Conservation (phyloP, 1,140 invertebrate species). For the Lordiphosa collinella region DNA sequence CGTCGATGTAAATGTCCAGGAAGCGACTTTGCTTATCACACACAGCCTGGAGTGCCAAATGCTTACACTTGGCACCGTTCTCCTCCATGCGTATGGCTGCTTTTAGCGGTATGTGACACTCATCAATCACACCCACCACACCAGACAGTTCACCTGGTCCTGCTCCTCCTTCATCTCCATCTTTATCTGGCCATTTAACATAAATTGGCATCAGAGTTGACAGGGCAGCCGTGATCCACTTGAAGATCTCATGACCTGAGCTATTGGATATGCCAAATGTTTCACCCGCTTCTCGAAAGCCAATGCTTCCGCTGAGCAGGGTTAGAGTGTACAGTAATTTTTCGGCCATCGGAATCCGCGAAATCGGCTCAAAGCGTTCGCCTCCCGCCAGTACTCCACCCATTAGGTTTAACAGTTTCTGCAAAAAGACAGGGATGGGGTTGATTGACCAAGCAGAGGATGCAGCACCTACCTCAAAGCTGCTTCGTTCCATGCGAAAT, state of each 20-base stretch:
- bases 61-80: not conserved
- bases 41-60: conserved; percentile 25
- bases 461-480: conserved; percentile 21
- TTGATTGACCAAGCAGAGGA: no score
- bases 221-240: conserved; percentile 28
- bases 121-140: conserved; percentile 37
- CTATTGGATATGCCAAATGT: conserved; percentile 37
- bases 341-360: conserved; percentile 15
- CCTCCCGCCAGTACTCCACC: conserved; percentile 13
- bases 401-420: conserved; percentile 18
- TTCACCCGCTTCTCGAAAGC: conserved; percentile 34
- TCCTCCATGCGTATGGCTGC: conserved; percentile 7
- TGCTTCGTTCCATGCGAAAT: conserved; percentile 30
- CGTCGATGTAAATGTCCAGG: conserved; percentile 32
- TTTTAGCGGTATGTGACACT: conserved; percentile 26
- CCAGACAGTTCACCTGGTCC: conserved; percentile 11
- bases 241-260: conserved; percentile 38
- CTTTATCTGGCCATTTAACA: conserved; percentile 19
- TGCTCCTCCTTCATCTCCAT: not conserved
- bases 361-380: conserved; percentile 22
- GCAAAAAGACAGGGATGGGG: not conserved
- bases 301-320: conserved; percentile 26
- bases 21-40: conserved; percentile 34
- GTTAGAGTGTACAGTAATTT: conserved; percentile 32
- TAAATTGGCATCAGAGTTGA: conserved; percentile 21